phyloP scores from a whole-genome alignment of 2,888 invertebrate species.

The Sipha maydis region DNA sequence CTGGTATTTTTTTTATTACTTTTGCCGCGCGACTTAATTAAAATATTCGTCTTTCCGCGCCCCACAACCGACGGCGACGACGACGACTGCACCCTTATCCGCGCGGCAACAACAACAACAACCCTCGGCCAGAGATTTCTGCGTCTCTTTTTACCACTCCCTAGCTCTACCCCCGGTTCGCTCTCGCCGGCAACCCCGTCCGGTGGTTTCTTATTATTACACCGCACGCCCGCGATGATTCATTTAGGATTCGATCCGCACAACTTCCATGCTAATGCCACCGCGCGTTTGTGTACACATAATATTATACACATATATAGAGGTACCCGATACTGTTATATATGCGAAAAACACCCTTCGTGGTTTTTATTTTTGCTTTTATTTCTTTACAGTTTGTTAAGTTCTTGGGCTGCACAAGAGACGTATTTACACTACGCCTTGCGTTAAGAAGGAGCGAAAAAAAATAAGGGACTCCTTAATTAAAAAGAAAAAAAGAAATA shows the following conservation, averaged over 20 bases:
- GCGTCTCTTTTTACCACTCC: background rate
- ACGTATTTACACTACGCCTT: slow-evolving; percentile 41
- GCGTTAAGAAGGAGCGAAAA: background rate
- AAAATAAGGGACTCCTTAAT: slow-evolving; percentile 58
- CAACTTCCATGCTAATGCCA: slow-evolving; percentile 53
- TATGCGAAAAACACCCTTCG: slow-evolving; percentile 50
- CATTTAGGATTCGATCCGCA: slow-evolving; percentile 43
- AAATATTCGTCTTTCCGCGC: slow-evolving; percentile 15
- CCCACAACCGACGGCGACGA: background rate
- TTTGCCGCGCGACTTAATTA: slow-evolving; percentile 38
- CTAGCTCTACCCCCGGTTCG: background rate
- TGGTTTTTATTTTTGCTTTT: slow-evolving; percentile 47
- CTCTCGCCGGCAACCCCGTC: background rate
- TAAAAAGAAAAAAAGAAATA: slow-evolving; percentile 42
- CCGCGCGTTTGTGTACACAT: background rate
- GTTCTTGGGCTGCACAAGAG: slow-evolving; percentile 14
- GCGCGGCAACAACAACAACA: background rate
- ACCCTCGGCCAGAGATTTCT: slow-evolving; percentile 35
- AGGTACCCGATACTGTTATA: background rate
- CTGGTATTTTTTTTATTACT: background rate
- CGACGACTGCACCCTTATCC: background rate
- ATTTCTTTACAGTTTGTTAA: slow-evolving; percentile 61
- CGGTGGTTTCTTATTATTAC: slow-evolving; percentile 36
- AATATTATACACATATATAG: slow-evolving; percentile 14
- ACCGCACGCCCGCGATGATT: slow-evolving; percentile 34